These are phyloP conservation scores for Dendropsophus ebraccatus DNA, from an alignment of 2,113 vertebrate species.

Conservation along the genomic window DNA sequence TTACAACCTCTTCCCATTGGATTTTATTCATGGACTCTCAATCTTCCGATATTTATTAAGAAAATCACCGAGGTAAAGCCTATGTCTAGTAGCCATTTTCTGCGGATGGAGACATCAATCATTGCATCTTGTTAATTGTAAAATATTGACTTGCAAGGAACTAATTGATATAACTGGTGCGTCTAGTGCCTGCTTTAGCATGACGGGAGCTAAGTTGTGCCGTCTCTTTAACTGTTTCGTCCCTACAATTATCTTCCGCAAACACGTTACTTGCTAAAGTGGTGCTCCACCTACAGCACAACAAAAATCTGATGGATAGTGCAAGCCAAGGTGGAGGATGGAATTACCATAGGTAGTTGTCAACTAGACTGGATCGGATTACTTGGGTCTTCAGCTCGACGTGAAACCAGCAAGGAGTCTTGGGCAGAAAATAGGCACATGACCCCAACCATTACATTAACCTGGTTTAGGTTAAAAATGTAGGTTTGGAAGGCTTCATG, in stretches of 20 bases:
- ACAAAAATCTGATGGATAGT: too few species aligned
- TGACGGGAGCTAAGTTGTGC: not conserved
- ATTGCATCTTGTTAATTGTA: not conserved
- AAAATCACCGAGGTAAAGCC: not conserved
- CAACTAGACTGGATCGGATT: too few species aligned
- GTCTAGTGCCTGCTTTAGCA: not conserved
- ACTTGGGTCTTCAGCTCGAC: too few species aligned
- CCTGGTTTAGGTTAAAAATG: too few species aligned
- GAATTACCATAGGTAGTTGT: too few species aligned
- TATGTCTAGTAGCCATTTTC: not conserved
- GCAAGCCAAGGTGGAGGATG: too few species aligned
- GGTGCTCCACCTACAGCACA: too few species aligned
- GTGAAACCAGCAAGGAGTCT: too few species aligned
- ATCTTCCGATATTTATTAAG: conserved; percentile 5
- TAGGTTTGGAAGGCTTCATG: too few species aligned
- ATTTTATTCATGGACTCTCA: not conserved
- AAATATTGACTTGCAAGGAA: conserved; percentile 4
- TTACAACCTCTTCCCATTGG: not conserved
- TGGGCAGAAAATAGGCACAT: too few species aligned
- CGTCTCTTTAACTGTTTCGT: not conserved
- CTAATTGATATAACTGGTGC: conserved; percentile 11
- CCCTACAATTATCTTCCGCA: not conserved
- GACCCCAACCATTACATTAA: too few species aligned
- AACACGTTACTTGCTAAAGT: not conserved
- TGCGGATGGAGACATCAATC: conserved; percentile 19